Percentiles rank a stretch among this genome's conserved stretches.
Evolutionary conservation across 2,113 vertebrate species (phyloP).

Genomic region (Arvicanthis niloticus): DNA sequence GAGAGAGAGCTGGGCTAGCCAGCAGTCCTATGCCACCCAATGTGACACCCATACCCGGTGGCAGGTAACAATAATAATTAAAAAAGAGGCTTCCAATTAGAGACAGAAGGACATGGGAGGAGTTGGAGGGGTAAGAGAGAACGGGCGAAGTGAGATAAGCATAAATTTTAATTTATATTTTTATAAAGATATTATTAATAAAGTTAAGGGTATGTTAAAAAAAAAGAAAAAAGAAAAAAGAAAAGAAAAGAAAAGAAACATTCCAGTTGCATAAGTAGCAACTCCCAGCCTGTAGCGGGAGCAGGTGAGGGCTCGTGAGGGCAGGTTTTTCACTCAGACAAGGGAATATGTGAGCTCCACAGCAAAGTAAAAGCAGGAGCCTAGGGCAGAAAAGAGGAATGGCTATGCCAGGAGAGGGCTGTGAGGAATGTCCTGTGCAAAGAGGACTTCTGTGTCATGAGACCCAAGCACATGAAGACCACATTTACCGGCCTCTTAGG

Average conservation of each 20-base stretch:
- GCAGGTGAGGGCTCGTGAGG: not conserved
- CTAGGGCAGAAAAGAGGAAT: not conserved
- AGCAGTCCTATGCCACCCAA: no score
- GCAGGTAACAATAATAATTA: not conserved
- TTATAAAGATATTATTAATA: not conserved
- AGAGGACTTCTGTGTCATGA: not conserved
- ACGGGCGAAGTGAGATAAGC: not conserved
- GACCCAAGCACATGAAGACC: fast-evolving
- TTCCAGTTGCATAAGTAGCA: not conserved
- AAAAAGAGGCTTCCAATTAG: not conserved
- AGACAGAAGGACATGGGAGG: not conserved
- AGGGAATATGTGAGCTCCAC: not conserved
- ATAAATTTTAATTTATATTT: not conserved
- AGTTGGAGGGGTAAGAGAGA: not conserved
- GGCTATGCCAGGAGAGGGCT: not conserved
- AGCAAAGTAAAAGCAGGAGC: not conserved
- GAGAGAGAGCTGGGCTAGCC: no score
- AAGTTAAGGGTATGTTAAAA: not conserved
- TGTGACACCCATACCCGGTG: no score
- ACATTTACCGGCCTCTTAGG: fast-evolving
- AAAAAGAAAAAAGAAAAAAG: no score
- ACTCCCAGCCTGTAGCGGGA: not conserved
- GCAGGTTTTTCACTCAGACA: not conserved
- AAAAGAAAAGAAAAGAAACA: no score
- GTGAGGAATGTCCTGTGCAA: not conserved